Conservation (phyloP, 1,140 invertebrate genomes). For the Drosophila nigrodunni region DNA sequence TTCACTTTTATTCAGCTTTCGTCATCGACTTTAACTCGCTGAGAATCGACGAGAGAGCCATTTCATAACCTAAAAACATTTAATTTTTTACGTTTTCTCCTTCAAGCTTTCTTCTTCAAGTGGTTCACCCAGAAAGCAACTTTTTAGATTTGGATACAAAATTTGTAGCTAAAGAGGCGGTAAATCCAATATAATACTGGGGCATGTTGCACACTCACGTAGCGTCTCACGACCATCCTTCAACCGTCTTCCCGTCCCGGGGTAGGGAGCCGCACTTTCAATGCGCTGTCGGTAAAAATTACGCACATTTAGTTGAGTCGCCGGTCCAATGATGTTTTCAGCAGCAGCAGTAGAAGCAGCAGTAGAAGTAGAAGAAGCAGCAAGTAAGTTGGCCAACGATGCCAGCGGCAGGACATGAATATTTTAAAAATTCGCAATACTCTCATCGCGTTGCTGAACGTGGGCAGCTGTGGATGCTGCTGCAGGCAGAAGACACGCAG, state of each 20-base stretch:
- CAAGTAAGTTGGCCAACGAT: constrained; percentile 58
- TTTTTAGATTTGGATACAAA: constrained; percentile 24
- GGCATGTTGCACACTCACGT: constrained; percentile 73
- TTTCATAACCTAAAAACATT: constrained; percentile 10
- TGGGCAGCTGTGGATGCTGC: constrained; percentile 24
- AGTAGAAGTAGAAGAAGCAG: no score
- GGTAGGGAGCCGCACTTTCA: constrained; percentile 67
- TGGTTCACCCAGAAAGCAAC: constrained; percentile 7
- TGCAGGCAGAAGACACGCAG: constrained; percentile 38
- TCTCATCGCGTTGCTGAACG: constrained; percentile 52
- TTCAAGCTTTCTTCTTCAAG: neutral
- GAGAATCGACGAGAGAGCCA: neutral
- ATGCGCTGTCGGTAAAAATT: constrained; percentile 79
- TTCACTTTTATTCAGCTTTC: no score
- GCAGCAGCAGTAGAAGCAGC: neutral
- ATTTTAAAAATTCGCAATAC: constrained; percentile 73
- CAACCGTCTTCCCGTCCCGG: constrained; percentile 22
- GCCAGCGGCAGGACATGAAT: constrained; percentile 77
- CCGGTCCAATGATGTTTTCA: constrained; percentile 56
- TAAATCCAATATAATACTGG: constrained; percentile 52
- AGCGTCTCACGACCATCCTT: constrained; percentile 10
- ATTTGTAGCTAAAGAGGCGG: constrained; percentile 25
- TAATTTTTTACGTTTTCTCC: constrained; percentile 11
- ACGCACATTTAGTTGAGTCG: constrained; percentile 76
- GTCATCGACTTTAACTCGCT: neutral